Evolutionary conservation across 92 coral and sea anemone genomes (phyloP), one percentile per base, ranked within the genome.

Genomic region (Epizoanthus fatuus): DNA sequence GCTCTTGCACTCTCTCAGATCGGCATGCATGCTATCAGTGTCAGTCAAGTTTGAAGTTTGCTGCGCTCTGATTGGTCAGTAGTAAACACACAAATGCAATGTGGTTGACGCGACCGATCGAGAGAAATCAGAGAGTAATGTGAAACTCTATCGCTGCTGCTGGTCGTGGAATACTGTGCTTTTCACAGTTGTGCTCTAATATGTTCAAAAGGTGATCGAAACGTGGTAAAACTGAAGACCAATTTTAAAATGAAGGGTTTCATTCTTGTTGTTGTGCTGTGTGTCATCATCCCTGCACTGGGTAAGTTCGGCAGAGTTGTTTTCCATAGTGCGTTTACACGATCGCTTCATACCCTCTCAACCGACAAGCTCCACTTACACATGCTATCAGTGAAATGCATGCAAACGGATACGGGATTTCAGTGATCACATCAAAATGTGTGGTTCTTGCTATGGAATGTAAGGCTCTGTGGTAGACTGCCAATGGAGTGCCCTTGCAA

Each of bases 61-160:
- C 71, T 38, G 12, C 57, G 70, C 82, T 9, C 70, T 77, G 82
- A 77, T 77, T 77, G 82, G 82, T 39, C 63, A 69, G 7, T 35
- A 12, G 70, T 77, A 22, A 77, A 58, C 64, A 77, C 70, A 77
- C 82, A 77, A 77, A 77, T 22, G 25, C 25, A 22, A 22, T 77
- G 70, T 77, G 82, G 25, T 77, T 77, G 82, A 77, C 82, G 82
- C 82, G 70, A 77, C 70, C 47, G 70, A 84, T 72, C 19, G 66
- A 89, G 71, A 80, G 55, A 83, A 79, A 87, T 90, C 55, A 87
- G 84, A 87, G 84, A 86, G 83, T 76, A 42, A 77, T 72, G 90
- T 88, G 97, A 86, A 91, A 94, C 90, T 91, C 93, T 94, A 91
- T 93, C 94, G 94, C 91, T 87, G 87, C 62, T 92, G 84, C 59